Evolutionary conservation across 2,888 invertebrate species (phyloP).

Genomic region (Zelleria hepariella): DNA sequence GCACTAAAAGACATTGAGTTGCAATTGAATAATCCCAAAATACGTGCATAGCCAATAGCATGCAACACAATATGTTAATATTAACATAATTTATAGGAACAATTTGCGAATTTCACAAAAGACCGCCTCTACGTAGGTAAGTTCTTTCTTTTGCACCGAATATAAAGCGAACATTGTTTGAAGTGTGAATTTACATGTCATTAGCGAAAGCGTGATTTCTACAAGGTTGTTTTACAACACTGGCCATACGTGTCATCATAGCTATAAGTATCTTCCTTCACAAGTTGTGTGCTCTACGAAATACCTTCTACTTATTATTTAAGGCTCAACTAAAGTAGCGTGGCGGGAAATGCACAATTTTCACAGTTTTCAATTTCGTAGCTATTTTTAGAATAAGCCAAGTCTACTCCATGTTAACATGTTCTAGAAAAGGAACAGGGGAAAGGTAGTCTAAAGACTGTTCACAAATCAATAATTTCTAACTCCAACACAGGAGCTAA

Average conservation of each 20-base stretch:
- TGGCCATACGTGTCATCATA: neutral
- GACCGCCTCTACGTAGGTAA: neutral
- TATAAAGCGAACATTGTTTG: neutral
- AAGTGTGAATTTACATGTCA: slow-evolving; percentile 28
- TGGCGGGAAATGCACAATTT: too few relatives aligned
- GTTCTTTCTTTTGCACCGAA: slow-evolving; percentile 7
- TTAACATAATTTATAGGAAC: neutral
- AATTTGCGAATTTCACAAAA: neutral
- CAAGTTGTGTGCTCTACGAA: neutral
- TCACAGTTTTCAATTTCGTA: too few relatives aligned
- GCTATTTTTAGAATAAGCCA: too few relatives aligned
- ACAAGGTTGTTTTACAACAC: slow-evolving; percentile 31
- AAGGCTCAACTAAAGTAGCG: too few relatives aligned
- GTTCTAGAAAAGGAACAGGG: too few relatives aligned
- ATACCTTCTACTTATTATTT: too few relatives aligned
- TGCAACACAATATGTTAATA: neutral
- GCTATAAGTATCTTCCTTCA: neutral
- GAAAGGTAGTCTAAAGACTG: too few relatives aligned
- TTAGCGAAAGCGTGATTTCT: slow-evolving; percentile 46
- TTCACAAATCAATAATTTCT: too few relatives aligned
- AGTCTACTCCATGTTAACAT: too few relatives aligned
- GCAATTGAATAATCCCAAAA: neutral
- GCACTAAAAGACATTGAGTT: neutral
- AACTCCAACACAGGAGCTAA: neutral
- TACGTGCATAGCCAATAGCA: neutral